Evolutionary conservation across 2,888 invertebrate genomes (phyloP).

Genomic region (Andrena trimmerana): DNA sequence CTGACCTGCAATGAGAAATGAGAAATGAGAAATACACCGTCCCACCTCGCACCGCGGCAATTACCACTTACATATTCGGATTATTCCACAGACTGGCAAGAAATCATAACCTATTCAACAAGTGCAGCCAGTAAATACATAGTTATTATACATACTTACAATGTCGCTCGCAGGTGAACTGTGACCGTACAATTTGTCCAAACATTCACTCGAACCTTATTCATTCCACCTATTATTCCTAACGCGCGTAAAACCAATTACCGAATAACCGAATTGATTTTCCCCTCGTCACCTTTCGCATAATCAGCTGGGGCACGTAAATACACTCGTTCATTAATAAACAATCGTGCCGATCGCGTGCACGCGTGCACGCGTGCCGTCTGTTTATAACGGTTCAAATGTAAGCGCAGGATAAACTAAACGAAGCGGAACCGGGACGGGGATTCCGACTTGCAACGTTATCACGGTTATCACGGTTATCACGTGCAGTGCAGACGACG

Average conservation of each 20-base stretch:
- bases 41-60: too few relatives aligned
- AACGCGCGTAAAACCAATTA: slow-evolving; percentile 13
- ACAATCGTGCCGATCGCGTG: slow-evolving; percentile 3
- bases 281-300: slow-evolving; percentile 21
- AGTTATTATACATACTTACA: slow-evolving; percentile 28
- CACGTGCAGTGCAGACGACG: slow-evolving; percentile 35
- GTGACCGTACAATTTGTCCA: neutral
- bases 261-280: slow-evolving; percentile 36
- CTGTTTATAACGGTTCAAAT: slow-evolving; percentile 37
- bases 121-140: neutral
- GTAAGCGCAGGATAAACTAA: slow-evolving; percentile 30
- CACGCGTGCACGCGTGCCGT: neutral
- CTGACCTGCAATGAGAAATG: slow-evolving; percentile 26
- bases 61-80: neutral
- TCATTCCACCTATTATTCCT: slow-evolving; percentile 18
- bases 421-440: slow-evolving; percentile 24
- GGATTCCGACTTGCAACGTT: slow-evolving; percentile 12
- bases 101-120: slow-evolving; percentile 32
- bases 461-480: slow-evolving; percentile 26
- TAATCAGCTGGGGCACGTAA: slow-evolving; percentile 26
- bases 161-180: neutral
- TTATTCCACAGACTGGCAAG: neutral
- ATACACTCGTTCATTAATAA: slow-evolving; percentile 37
- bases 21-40: neutral
- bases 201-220: slow-evolving; percentile 15